These are phyloP conservation scores for Acanthurus leucopareius DNA, from an alignment of 2,797 vertebrate genomes.

Conservation along the genomic window DNA sequence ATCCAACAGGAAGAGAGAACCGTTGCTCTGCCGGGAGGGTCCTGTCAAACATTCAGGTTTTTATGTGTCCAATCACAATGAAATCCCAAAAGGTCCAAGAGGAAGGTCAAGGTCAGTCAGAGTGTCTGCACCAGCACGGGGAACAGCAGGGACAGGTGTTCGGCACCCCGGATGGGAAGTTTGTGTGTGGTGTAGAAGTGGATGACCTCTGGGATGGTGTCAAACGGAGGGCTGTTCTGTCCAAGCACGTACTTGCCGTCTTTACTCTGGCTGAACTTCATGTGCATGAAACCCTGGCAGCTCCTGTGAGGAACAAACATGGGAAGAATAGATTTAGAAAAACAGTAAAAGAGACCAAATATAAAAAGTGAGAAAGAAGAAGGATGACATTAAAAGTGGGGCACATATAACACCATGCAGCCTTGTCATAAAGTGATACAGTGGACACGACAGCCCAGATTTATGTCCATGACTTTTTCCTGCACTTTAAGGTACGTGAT, in stretches of 20 bases:
- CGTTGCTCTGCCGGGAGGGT: slow-evolving; percentile 20
- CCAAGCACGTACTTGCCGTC: slow-evolving; percentile 91
- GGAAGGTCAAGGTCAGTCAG: slow-evolving; percentile 71
- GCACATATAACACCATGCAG: slow-evolving; percentile 50
- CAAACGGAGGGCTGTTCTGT: slow-evolving; percentile 92
- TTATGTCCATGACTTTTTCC: slow-evolving; percentile 47
- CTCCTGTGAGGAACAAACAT: slow-evolving; percentile 82
- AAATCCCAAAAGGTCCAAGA: slow-evolving; percentile 32
- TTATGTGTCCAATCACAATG: slow-evolving; percentile 40
- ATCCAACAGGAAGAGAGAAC: slow-evolving; percentile 16
- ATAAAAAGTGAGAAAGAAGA: slow-evolving; percentile 15
- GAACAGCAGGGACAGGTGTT: slow-evolving; percentile 92
- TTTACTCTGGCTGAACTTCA: slow-evolving; percentile 90
- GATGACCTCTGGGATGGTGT: slow-evolving; percentile 91
- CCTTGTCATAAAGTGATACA: slow-evolving; percentile 41
- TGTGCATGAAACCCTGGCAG: slow-evolving; percentile 95
- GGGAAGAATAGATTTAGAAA: neutral
- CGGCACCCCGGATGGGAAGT: slow-evolving; percentile 91
- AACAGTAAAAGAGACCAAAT: neutral
- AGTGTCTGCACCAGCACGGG: slow-evolving; percentile 89
- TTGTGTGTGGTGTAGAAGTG: slow-evolving; percentile 91
- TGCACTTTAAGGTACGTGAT: slow-evolving; percentile 40
- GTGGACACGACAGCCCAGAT: slow-evolving; percentile 60
- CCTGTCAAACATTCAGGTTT: slow-evolving; percentile 67
- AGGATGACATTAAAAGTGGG: slow-evolving; percentile 45